Percentiles rank a stretch among this genome's conserved stretches.
These are phyloP conservation scores for Oreochromis mossambicus DNA, from an alignment of 2,797 vertebrate species.

Conservation along the genomic window DNA sequence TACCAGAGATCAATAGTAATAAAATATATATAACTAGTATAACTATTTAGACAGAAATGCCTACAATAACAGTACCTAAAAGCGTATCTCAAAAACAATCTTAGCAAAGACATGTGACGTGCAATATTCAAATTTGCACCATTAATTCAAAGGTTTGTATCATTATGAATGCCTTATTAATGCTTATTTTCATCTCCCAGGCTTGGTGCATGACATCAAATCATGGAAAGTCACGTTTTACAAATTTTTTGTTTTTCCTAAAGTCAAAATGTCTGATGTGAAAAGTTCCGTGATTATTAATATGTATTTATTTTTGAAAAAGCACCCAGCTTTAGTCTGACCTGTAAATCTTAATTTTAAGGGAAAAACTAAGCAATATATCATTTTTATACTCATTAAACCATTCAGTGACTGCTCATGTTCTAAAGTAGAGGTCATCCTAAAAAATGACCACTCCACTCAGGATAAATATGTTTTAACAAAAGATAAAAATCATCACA, in stretches of 20 bases:
- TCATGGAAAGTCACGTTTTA: no score
- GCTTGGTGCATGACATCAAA: neutral
- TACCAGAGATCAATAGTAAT: neutral
- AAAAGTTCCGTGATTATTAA: neutral
- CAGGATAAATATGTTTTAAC: neutral
- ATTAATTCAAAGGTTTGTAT: neutral
- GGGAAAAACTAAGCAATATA: neutral
- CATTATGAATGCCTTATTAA: neutral
- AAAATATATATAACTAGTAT: neutral
- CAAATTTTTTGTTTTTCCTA: neutral
- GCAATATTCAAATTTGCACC: fast-evolving
- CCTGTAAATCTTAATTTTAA: neutral
- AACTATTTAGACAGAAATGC: neutral
- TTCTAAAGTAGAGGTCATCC: neutral
- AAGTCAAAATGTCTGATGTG: neutral
- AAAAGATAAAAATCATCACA: neutral
- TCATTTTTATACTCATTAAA: neutral
- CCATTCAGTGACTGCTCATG: neutral
- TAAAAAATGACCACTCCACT: neutral
- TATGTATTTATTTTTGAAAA: neutral
- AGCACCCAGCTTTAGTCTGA: neutral
- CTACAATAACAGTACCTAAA: neutral
- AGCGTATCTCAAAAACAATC: neutral
- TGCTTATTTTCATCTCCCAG: neutral
- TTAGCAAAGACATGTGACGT: neutral